Evolutionary conservation across 2,888 invertebrate genomes (phyloP), one percentile per base, ranked within the genome.

Genomic region (Pyralis farinalis): DNA sequence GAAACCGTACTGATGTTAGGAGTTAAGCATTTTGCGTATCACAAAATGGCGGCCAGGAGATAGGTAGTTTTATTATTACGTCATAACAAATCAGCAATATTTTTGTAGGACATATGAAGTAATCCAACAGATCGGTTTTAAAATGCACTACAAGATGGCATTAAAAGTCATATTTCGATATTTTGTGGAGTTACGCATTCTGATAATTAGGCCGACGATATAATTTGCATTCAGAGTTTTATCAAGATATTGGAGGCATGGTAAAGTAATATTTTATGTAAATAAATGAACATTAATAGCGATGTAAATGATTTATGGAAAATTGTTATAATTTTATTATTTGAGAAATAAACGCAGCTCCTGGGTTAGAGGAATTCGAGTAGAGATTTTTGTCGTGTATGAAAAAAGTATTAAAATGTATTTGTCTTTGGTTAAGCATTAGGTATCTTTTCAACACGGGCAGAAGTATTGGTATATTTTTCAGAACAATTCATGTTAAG

Each of bases 201-300:
- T 30, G 10, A 30, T 30, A 30, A 30, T 30, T 30, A 30, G 29
- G 11, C 29, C 29, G 29, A 30, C 29, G 29, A 31, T 11, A 44
- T 25, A 7, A 7, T 25, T n/a, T n/a, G n/a, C n/a, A n/a, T 33
- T 33, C 44, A 31, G 29, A 33, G 29, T 49, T 45, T 46, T 40
- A 30, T 34, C 42, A 37, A 5, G 7, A 46, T 42, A 46, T 45
- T 43, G 36, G 25, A 38, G 40, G 31, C 38, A 39, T 37, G 42
- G 40, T 42, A 42, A 42, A n/a, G n/a, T n/a, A n/a, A n/a, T n/a
- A n/a, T n/a, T n/a, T n/a, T n/a, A n/a, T n/a, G n/a, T n/a, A n/a
- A n/a, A n/a, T n/a, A n/a, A n/a, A n/a, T n/a, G n/a, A n/a, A n/a
- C n/a, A n/a, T n/a, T n/a, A n/a, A n/a, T n/a, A n/a, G n/a, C n/a